Percentiles rank a stretch among this genome's conserved stretches.
phyloP scores from a whole-genome alignment of 2,113 vertebrate genomes.

The Microtus montanus region DNA sequence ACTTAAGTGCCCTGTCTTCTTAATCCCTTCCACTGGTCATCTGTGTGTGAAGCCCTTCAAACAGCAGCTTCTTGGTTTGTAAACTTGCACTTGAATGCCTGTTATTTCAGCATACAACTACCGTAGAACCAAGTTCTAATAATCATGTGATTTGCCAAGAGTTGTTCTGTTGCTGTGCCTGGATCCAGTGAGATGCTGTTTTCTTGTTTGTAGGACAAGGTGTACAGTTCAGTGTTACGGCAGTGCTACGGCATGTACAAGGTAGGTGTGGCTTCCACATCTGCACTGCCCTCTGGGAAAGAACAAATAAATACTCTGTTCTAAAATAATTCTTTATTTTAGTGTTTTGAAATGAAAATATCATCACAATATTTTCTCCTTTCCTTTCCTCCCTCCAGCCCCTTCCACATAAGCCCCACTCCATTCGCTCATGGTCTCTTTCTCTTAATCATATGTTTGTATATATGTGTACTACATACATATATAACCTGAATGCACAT shows the following conservation, averaged over 20 bases:
- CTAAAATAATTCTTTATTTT: neutral
- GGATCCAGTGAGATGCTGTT: neutral
- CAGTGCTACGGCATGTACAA: slow-evolving; percentile 99
- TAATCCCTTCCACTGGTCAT: neutral
- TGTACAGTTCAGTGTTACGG: slow-evolving; percentile 95
- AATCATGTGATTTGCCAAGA: neutral
- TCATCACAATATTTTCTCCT: neutral
- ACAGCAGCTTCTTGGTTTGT: neutral
- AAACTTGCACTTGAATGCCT: neutral
- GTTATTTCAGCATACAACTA: neutral
- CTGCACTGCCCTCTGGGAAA: neutral
- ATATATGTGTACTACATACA: neutral
- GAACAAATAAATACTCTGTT: neutral
- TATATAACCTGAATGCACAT: neutral
- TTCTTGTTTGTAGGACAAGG: slow-evolving; percentile 91
- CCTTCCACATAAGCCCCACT: neutral
- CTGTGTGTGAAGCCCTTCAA: neutral
- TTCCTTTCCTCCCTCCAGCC: neutral
- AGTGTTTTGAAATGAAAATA: neutral
- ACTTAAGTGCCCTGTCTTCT: accelerated
- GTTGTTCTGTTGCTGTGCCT: neutral
- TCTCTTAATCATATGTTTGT: neutral
- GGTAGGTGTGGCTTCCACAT: slow-evolving; percentile 82
- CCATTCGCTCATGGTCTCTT: neutral
- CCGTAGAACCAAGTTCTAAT: neutral